Evolutionary conservation across 2,797 vertebrate genomes (phyloP).

Genomic region (Artibeus lituratus): DNA sequence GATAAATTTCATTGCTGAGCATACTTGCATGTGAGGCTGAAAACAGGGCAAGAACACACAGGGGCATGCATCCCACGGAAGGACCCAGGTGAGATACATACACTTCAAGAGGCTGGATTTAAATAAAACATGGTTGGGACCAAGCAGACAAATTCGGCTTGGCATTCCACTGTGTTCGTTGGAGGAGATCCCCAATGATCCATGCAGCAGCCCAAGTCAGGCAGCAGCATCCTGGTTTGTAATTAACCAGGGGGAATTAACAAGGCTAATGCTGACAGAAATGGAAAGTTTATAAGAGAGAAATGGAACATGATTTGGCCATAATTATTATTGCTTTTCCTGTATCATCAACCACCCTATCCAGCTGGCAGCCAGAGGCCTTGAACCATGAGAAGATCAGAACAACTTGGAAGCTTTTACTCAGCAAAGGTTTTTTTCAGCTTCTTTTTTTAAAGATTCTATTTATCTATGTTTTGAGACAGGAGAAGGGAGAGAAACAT

Average conservation of each 20-base stretch:
- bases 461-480: too few species aligned
- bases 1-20: neutral
- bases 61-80: neutral
- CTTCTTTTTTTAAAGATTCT: too few species aligned
- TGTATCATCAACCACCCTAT: neutral
- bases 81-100: neutral
- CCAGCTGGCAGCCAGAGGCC: neutral
- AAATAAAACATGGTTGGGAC: neutral
- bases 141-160: neutral
- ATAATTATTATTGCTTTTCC: neutral
- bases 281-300: neutral
- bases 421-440: neutral
- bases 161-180: slow-evolving; percentile 23
- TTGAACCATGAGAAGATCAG: neutral
- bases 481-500: too few species aligned
- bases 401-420: neutral
- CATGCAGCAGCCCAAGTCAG: neutral
- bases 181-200: neutral
- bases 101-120: neutral
- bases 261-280: neutral
- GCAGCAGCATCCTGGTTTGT: neutral
- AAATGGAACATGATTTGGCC: neutral
- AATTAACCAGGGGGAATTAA: neutral
- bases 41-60: neutral
- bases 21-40: neutral